Percentiles rank a stretch among this genome's conserved stretches.
These are phyloP conservation scores for Plebejus anna DNA, from an alignment of 2,888 invertebrate species.

Conservation along the genomic window DNA sequence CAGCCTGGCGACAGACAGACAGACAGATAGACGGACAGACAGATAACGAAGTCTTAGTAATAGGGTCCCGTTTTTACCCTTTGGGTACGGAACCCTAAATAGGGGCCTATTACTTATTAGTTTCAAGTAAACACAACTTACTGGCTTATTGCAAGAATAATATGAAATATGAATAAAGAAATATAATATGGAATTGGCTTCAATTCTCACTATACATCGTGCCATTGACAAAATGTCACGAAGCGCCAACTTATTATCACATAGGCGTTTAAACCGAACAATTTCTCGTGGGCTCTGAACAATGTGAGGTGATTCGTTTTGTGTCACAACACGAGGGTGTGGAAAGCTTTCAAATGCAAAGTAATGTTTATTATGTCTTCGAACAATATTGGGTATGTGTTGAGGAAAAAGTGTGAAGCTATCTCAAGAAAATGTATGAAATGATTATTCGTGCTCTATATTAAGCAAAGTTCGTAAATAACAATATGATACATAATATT, in stretches of 20 bases:
- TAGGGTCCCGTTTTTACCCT: too few species aligned
- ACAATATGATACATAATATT: too few species aligned
- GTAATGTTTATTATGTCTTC: slow-evolving; percentile 10
- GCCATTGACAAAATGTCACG: not conserved
- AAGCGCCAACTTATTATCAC: not conserved
- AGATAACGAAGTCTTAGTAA: too few species aligned
- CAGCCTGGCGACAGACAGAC: too few species aligned
- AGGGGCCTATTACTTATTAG: not conserved
- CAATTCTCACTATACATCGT: not conserved
- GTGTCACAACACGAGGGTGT: not conserved
- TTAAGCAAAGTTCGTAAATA: too few species aligned
- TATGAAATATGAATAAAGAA: not conserved
- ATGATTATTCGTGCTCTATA: not conserved
- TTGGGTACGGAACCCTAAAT: too few species aligned
- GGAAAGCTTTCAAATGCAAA: slow-evolving; percentile 1
- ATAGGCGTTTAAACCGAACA: slow-evolving; percentile 3
- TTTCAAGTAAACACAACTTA: not conserved
- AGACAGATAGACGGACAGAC: too few species aligned
- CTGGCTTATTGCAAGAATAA: too few species aligned
- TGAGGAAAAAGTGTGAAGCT: not conserved
- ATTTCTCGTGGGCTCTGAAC: slow-evolving; percentile 1
- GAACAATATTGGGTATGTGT: not conserved
- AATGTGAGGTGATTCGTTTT: slow-evolving; percentile 15
- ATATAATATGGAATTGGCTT: not conserved
- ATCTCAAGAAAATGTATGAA: not conserved